phyloP scores from a whole-genome alignment of 2,113 vertebrate genomes.

The Pterocles orientalis region DNA sequence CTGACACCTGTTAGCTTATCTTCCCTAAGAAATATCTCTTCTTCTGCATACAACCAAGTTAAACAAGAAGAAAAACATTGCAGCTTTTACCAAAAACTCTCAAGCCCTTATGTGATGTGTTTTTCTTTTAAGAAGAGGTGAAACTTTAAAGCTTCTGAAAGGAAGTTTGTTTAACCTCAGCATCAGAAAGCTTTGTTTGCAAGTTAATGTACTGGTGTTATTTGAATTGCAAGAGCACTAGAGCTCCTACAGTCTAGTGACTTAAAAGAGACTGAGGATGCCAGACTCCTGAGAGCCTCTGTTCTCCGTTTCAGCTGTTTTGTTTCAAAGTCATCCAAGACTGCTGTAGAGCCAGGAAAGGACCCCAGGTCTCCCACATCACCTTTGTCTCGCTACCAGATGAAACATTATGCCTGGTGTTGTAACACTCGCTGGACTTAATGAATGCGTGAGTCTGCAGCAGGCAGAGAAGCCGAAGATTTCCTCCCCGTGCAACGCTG shows the following conservation, averaged over 20 bases:
- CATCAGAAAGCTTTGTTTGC: slow-evolving; percentile 45
- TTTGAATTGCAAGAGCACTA: slow-evolving; percentile 14
- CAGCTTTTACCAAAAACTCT: neutral
- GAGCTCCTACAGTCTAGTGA: neutral
- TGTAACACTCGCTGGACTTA: neutral
- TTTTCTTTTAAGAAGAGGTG: slow-evolving; percentile 1
- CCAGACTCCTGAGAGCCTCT: neutral
- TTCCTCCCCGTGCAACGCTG: rapidly evolving
- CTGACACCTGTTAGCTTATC: neutral
- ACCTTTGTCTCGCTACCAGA: neutral
- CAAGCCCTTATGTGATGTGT: neutral
- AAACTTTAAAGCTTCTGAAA: slow-evolving; percentile 43
- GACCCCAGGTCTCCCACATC: neutral
- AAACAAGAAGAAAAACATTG: neutral
- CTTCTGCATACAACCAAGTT: neutral
- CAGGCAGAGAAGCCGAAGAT: neutral
- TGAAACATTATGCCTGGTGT: neutral
- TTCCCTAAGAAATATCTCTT: neutral
- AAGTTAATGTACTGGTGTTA: neutral
- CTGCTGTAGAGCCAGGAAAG: neutral
- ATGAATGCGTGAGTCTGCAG: neutral
- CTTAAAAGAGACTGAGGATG: neutral
- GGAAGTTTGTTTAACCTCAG: slow-evolving; percentile 50
- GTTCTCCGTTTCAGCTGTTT: slow-evolving; percentile 9
- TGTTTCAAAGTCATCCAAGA: slow-evolving; percentile 13